Evolutionary conservation across 92 coral and sea anemone genomes (phyloP), one percentile per base, ranked within the genome.

Genomic region (Actinernus sp.): DNA sequence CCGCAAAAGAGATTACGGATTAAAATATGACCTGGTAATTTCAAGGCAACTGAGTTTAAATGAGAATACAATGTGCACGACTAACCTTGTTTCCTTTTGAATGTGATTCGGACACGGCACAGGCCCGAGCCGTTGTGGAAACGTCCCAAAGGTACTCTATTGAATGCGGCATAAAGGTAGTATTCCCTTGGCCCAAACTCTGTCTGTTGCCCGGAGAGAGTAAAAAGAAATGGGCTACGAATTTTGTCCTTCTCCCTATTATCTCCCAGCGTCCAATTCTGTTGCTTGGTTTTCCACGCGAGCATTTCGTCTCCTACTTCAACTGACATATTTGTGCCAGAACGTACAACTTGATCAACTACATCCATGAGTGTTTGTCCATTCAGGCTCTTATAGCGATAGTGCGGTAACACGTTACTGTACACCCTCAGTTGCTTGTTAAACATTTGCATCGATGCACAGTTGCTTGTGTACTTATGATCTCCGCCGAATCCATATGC

Each of bases 401-500:
- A 87, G 8, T 85, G 83, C 4, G 97, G 92, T 1, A 84, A 46
- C 58, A 60, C 83, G 65, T 87, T 95, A 47, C 95, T 82, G 79
- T 91, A 95, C 27, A 91, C 54, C 34, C 99, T 68, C 23, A 95
- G 79, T 78, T 95, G 99, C 12, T 72, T 68, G 71, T 95, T 95
- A 61, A 82, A 82, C 2, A 91, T 68, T 24, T 91, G 92, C 2
- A 74, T 78, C 1, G 88, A 72, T 0, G 97, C 99, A 26, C 95
- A 91, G 48, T 91, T 91, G 47, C 99, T 95, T 11, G 97, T 74
- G 51, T 71, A 87, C 25, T 64, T 75, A 50, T 83, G 88, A 45
- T 91, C 79, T 10, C 79, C 87, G 0, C 99, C 99, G 76, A 95
- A 95, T 1, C 99, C 99, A 55, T 95, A 95, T 23, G 83, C 83